A percentile compares a stretch with the other conserved stretches of the same genome.
Evolutionary conservation across 2,888 invertebrate genomes (phyloP).

Genomic region (Microchrysa polita): DNA sequence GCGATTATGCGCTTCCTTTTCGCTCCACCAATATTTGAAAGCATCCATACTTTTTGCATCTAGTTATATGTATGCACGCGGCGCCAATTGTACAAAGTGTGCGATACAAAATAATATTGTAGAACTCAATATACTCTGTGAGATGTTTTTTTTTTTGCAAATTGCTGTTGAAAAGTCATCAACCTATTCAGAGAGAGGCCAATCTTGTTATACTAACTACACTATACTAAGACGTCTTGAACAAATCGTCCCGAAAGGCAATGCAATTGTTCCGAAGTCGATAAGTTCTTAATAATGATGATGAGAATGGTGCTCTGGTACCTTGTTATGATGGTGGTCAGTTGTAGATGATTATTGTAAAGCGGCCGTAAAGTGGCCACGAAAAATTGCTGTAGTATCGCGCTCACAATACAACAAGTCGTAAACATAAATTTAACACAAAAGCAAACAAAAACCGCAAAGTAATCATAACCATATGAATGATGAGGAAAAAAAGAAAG

Average conservation of each 20-base stretch:
- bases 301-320: too few species aligned
- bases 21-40: too few species aligned
- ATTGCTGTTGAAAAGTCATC: slow-evolving; percentile 36
- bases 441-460: slow-evolving; percentile 43
- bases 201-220: too few species aligned
- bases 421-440: slow-evolving; percentile 29
- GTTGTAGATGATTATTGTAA: background rate
- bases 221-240: background rate
- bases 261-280: background rate
- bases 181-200: slow-evolving; percentile 18
- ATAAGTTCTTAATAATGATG: too few species aligned
- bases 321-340: too few species aligned
- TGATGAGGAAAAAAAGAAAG: background rate
- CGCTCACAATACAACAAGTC: slow-evolving; percentile 24
- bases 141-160: slow-evolving; percentile 12
- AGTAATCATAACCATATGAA: slow-evolving; percentile 38
- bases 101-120: background rate
- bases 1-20: background rate
- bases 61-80: too few species aligned
- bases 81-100: background rate
- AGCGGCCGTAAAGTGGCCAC: slow-evolving; percentile 1
- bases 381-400: slow-evolving; percentile 15
- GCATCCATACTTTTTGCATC: too few species aligned
- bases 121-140: background rate
- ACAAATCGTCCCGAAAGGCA: background rate